Evolutionary conservation across 1,140 invertebrate genomes (phyloP).

Genomic region (Gryon sp.): DNA sequence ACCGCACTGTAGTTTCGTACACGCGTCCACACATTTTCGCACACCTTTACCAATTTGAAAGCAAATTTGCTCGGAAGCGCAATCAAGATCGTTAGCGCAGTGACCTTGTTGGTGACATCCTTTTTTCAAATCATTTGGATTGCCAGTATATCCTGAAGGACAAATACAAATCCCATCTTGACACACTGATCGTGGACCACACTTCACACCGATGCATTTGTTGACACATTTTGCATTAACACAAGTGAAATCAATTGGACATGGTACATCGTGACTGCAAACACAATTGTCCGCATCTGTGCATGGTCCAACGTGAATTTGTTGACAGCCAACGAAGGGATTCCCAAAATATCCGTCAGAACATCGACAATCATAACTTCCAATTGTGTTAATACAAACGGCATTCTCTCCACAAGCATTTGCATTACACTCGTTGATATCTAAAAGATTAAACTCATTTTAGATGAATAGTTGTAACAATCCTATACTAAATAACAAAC

Average conservation of each 20-base stretch:
- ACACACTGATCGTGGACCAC: slow-evolving; percentile 90
- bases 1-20: slow-evolving; percentile 92
- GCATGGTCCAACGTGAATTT: slow-evolving; percentile 84
- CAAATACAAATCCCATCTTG: slow-evolving; percentile 89
- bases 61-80: slow-evolving; percentile 90
- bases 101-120: slow-evolving; percentile 87
- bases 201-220: slow-evolving; percentile 85
- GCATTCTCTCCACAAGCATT: slow-evolving; percentile 92
- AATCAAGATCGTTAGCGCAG: slow-evolving; percentile 89
- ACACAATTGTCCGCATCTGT: slow-evolving; percentile 84
- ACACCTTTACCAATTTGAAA: slow-evolving; percentile 88
- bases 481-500: neutral
- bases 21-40: slow-evolving; percentile 91
- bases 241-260: slow-evolving; percentile 88
- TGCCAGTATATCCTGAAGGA: slow-evolving; percentile 87
- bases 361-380: slow-evolving; percentile 92
- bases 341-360: slow-evolving; percentile 90
- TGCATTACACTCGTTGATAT: slow-evolving; percentile 90
- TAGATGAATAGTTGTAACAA: too few relatives aligned
- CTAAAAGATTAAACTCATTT: too few relatives aligned
- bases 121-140: slow-evolving; percentile 84
- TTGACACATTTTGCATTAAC: slow-evolving; percentile 85
- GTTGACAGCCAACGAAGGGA: slow-evolving; percentile 89
- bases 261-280: slow-evolving; percentile 85
- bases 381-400: slow-evolving; percentile 92